Evolutionary conservation across 2,888 invertebrate species (phyloP).

Genomic region (Hoplodrina ambigua): DNA sequence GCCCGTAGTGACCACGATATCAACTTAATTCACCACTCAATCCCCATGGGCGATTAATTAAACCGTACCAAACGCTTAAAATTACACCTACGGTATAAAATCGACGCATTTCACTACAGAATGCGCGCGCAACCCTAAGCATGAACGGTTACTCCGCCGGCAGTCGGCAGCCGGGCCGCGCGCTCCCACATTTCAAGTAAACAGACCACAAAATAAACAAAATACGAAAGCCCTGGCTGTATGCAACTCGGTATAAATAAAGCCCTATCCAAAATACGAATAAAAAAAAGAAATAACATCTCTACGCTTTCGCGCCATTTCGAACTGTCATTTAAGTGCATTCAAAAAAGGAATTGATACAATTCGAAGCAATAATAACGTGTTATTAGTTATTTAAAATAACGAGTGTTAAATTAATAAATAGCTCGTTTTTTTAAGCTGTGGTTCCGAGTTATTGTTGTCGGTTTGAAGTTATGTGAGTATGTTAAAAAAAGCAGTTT

Average conservation of each 20-base stretch:
- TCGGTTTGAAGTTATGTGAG: slow-evolving; percentile 79
- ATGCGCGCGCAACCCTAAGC: slow-evolving; percentile 85
- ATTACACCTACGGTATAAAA: slow-evolving; percentile 87
- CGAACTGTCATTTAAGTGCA: slow-evolving; percentile 75
- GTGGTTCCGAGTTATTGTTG: slow-evolving; percentile 80
- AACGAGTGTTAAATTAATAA: slow-evolving; percentile 57
- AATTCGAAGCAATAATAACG: slow-evolving; percentile 84
- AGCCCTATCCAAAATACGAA: slow-evolving; percentile 61
- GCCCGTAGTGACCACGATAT: slow-evolving; percentile 56
- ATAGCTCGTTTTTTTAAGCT: slow-evolving; percentile 70
- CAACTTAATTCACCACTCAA: slow-evolving; percentile 62
- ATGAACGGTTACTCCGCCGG: slow-evolving; percentile 84
- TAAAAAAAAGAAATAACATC: slow-evolving; percentile 64
- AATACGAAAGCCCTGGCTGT: slow-evolving; percentile 87
- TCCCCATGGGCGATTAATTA: slow-evolving; percentile 77
- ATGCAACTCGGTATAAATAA: slow-evolving; percentile 69
- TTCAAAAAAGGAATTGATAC: slow-evolving; percentile 75
- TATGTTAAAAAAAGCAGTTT: slow-evolving; percentile 76
- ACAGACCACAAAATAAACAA: slow-evolving; percentile 83
- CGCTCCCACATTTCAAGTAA: slow-evolving; percentile 81
- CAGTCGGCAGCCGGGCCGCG: slow-evolving; percentile 88
- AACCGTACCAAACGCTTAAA: slow-evolving; percentile 74
- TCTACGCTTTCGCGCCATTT: slow-evolving; percentile 78
- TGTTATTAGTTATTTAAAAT: slow-evolving; percentile 81
- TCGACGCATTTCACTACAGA: slow-evolving; percentile 76